Conservation (phyloP, 2,888 invertebrate genomes). For the Caenorhabditis virilis region DNA sequence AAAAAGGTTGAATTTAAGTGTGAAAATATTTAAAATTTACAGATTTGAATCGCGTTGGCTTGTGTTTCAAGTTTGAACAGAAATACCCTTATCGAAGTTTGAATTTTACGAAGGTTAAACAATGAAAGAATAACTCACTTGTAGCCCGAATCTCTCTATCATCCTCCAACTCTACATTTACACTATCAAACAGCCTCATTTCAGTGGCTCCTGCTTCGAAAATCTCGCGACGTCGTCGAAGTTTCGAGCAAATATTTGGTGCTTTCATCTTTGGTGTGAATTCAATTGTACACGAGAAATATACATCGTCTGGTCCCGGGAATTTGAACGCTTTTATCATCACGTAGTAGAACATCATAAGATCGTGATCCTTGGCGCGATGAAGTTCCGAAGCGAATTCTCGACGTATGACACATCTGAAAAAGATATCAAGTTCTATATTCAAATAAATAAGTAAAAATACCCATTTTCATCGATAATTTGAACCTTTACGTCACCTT, state of each 20-base stretch:
- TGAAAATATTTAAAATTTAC: too few species aligned
- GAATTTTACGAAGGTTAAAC: too few species aligned
- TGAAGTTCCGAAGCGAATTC: slow-evolving; percentile 58
- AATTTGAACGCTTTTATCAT: slow-evolving; percentile 58
- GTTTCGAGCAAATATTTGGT: slow-evolving; percentile 40
- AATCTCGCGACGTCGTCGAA: slow-evolving; percentile 19
- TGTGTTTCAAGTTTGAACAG: too few species aligned
- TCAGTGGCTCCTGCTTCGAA: slow-evolving; percentile 17
- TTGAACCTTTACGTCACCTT: slow-evolving; percentile 54
- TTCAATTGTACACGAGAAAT: slow-evolving; percentile 68
- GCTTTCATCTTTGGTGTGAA: slow-evolving; percentile 59
- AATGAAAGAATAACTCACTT: too few species aligned
- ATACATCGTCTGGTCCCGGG: slow-evolving; percentile 67
- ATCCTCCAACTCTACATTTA: slow-evolving; percentile 48
- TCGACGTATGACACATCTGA: slow-evolving; percentile 61
- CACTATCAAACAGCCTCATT: slow-evolving; percentile 54
- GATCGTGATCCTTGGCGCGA: slow-evolving; percentile 35
- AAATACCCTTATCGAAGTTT: not conserved
- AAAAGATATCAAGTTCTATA: too few species aligned
- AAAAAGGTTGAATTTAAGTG: too few species aligned
- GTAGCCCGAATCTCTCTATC: too few species aligned
- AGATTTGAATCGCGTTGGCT: too few species aligned
- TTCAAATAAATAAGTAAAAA: too few species aligned
- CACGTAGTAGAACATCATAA: slow-evolving; percentile 44
- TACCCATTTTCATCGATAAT: slow-evolving; percentile 65